Conservation (phyloP, 2,797 vertebrate species). For the Arnoldichthys spilopterus region DNA sequence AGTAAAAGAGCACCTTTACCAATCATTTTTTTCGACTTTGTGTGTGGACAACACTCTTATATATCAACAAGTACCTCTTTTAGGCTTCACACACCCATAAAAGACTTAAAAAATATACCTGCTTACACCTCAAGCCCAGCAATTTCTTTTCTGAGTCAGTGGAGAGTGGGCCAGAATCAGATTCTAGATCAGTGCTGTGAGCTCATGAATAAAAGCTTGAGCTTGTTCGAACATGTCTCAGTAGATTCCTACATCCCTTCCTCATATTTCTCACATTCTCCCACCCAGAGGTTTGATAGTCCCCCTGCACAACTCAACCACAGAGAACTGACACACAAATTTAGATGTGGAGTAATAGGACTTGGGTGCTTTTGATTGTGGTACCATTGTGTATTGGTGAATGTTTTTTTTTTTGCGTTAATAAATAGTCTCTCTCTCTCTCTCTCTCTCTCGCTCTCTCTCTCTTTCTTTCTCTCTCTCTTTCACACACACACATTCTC, state of each 20-base stretch:
- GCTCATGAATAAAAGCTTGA: slow-evolving; percentile 8
- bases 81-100: neutral
- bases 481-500: neutral
- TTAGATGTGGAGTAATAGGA: slow-evolving; percentile 70
- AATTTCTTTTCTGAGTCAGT: slow-evolving; percentile 4
- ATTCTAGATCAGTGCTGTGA: slow-evolving; percentile 26
- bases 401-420: slow-evolving; percentile 65
- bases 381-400: slow-evolving; percentile 59
- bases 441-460: neutral
- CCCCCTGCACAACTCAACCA: slow-evolving; percentile 54
- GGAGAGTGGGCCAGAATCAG: slow-evolving; percentile 5
- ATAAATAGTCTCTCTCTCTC: slow-evolving; percentile 59
- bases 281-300: slow-evolving; percentile 58
- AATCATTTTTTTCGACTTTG: neutral
- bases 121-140: slow-evolving; percentile 7
- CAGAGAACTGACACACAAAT: slow-evolving; percentile 66
- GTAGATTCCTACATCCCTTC: slow-evolving; percentile 8
- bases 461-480: neutral
- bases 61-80: neutral
- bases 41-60: neutral
- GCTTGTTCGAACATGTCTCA: slow-evolving; percentile 23
- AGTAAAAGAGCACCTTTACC: neutral
- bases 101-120: slow-evolving; percentile 9
- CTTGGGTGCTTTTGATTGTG: slow-evolving; percentile 59
- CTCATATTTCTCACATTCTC: slow-evolving; percentile 38